Evolutionary conservation across 2,888 invertebrate species (phyloP), one percentile per base, ranked within the genome.

Genomic region (Athripsodes cinereus): DNA sequence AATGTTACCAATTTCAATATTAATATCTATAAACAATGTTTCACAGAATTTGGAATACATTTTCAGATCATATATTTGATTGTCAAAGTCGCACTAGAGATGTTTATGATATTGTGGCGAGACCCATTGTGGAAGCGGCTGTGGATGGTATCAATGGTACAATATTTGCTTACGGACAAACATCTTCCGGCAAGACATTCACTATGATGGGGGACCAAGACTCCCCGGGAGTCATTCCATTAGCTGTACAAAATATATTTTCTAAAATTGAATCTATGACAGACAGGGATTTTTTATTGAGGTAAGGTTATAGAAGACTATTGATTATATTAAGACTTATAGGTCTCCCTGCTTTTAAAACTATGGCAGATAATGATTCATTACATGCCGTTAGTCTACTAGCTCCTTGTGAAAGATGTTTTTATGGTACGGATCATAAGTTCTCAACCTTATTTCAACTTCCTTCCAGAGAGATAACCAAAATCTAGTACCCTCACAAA

Each of bases 121-220:
- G 83, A 65, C 87, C 88, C 0, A 86, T 91, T 62, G 84, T 91
- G 1, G 79, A 85, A 62, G 81, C 87, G 0, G 83, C 86, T 1
- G 76, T 88, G 13, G 80, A 82, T 62, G 92, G 92, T 1, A 85
- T 90, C 66, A 91, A 92, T 70, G 92, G 91, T 1, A 94, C 94
- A 0, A 86, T 95, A 64, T 92, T 95, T 74, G 92, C 93, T 0
- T 95, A 95, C 70, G 94, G 94, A 6, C 94, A 94, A 72, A 94
- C 93, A 2, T 89, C 92, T 1, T 92, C 92, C 0, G 95, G 93
- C 55, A 92, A 92, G 72, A 92, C 92, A 0, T 86, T 86, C 66
- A 92, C 91, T 0, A 90, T 92, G 87, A 81, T 88, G 69, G 95
- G 95, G 1, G 81, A 81, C 31, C 73, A 78, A 0, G 66, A 72